Conservation (phyloP, 2,888 invertebrate genomes). For the Odontomyia ornata region DNA sequence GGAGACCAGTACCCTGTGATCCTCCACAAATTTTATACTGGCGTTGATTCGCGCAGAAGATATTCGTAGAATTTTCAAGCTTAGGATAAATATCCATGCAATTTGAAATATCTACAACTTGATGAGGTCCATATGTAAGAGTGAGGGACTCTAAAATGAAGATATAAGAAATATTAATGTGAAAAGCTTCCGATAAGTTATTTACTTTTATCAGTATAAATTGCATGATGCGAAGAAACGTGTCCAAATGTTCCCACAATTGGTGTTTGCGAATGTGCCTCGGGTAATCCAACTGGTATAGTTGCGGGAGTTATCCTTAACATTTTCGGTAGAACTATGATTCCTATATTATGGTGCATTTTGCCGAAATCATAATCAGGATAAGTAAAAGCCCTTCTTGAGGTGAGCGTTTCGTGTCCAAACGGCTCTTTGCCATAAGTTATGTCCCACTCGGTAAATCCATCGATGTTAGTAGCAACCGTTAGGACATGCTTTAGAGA, state of each 20-base stretch:
- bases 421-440: slow-evolving; percentile 12
- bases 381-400: slow-evolving; percentile 15
- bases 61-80: neutral
- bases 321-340: slow-evolving; percentile 14
- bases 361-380: neutral
- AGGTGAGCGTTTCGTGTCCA: slow-evolving; percentile 1
- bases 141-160: neutral
- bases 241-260: neutral
- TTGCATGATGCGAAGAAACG: neutral
- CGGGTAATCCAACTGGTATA: slow-evolving; percentile 30
- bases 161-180: neutral
- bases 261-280: neutral
- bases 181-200: neutral
- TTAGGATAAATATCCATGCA: slow-evolving; percentile 14
- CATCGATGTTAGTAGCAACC: slow-evolving; percentile 14
- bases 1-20: slow-evolving; percentile 28
- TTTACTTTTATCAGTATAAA: neutral
- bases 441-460: slow-evolving; percentile 27
- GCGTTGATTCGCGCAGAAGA: slow-evolving; percentile 17
- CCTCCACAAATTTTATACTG: slow-evolving; percentile 13
- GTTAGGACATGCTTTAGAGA: slow-evolving; percentile 31
- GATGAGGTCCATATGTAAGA: slow-evolving; percentile 20
- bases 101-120: neutral
- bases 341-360: slow-evolving; percentile 22
- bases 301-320: slow-evolving; percentile 9